phyloP scores from a whole-genome alignment of 2,888 invertebrate species.

The Agrotis exclamationis region DNA sequence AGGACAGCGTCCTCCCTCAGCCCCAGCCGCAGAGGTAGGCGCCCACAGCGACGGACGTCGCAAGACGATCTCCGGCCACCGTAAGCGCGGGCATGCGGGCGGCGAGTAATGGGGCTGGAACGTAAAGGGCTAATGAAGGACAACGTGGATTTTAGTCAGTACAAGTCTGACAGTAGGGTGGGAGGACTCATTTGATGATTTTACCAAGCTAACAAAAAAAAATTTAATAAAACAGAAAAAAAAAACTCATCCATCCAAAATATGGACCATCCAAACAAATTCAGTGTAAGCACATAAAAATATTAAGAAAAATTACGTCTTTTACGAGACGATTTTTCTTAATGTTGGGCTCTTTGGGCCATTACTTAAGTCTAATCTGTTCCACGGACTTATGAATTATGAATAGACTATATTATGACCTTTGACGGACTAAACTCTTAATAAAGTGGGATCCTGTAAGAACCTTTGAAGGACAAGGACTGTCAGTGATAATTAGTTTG shows the following conservation, averaged over 20 bases:
- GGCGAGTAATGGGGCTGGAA: no score
- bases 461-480: slow-evolving; percentile 27
- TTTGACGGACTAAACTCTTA: slow-evolving; percentile 37
- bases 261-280: neutral
- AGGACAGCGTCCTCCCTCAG: no score
- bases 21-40: no score
- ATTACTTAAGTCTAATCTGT: slow-evolving; percentile 54
- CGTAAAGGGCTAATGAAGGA: no score
- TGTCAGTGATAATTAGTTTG: slow-evolving; percentile 37
- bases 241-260: neutral
- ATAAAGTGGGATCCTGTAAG: slow-evolving; percentile 43
- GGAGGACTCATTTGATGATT: no score
- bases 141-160: no score
- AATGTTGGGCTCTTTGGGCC: slow-evolving; percentile 34
- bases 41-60: no score
- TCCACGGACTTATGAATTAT: slow-evolving; percentile 57
- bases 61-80: no score
- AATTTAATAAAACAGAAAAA: no score
- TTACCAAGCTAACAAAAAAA: no score
- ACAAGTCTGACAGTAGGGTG: no score
- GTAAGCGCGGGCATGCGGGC: no score
- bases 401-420: slow-evolving; percentile 37
- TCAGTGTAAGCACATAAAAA: slow-evolving; percentile 14
- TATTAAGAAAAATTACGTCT: slow-evolving; percentile 28
- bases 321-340: slow-evolving; percentile 35